Base-by-base conservation (phyloP, 2,888 invertebrate genomes). In the Stenurella melanura region DNA sequence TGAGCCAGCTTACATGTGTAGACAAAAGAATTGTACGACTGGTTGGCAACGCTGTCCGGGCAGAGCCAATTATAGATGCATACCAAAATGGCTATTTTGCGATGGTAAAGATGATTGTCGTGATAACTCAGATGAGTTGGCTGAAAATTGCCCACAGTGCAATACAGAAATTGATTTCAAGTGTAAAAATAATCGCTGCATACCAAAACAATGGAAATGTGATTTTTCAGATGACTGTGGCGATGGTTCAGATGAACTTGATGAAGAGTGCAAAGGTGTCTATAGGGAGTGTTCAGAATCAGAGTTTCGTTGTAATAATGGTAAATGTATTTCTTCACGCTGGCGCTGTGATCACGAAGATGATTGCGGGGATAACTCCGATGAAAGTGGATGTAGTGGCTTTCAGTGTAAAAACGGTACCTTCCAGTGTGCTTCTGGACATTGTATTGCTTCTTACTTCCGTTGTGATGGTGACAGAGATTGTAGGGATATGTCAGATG, bases 141-240 rank as follows among this genome's bases (percentile, higher is more conserved):
- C 96, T 0, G 96, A 96, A 84, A 96, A 96, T 86, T 99, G 99
- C 88, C 98, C 97, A 0, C 92, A 93, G 68, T 99, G 99, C 87
- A 95, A 95, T 81, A 87, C 93, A 0, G 94, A 95, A 18, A 96
- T 96, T 2, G 98, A 99, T 87, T 98, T 98, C 90, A 95, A 96
- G 81, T 99, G 99, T 89, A 93, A 93, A 78, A 98, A 98, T 88
- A 96, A 96, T 75, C 84, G 90, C 7, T 90, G 90, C 77, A 87
- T 90, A 19, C 89, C 90, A 11, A 89, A 89, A 83, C 95, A 97
- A 86, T 98, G 98, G 98, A 92, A 95, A 83, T 99, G 98, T 87
- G 98, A 99, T 87, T 98, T 97, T 89, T 97, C 98, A 34, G 97
- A 98, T 86, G 98, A 99, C 88, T 99, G 99, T 86, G 96, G 97